Percentiles rank a stretch among this genome's conserved stretches.
Evolutionary conservation across 1,140 invertebrate species (phyloP).

Genomic region (Euura lappo): DNA sequence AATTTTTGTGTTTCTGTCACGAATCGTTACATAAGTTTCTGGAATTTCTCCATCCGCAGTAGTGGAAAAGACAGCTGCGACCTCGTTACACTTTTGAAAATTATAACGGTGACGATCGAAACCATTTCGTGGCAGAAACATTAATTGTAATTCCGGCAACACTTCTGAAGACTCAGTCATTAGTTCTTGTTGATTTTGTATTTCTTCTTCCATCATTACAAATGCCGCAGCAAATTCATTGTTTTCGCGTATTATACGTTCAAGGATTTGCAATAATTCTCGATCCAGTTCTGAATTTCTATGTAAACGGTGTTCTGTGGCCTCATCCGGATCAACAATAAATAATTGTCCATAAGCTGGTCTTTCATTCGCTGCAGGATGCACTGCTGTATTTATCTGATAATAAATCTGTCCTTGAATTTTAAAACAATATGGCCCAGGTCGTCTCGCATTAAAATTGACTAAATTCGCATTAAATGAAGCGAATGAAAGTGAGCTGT

Average conservation of each 20-base stretch:
- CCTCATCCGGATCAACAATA: slow-evolving; percentile 20
- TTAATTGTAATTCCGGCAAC: slow-evolving; percentile 13
- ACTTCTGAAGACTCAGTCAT: too few relatives aligned
- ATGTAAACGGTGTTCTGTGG: not conserved
- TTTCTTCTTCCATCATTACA: slow-evolving; percentile 19
- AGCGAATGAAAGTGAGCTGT: slow-evolving; percentile 23
- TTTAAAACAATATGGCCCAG: slow-evolving; percentile 17
- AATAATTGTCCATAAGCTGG: slow-evolving; percentile 19
- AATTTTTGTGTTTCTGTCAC: slow-evolving; percentile 20
- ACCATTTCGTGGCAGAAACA: slow-evolving; percentile 24
- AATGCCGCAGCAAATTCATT: slow-evolving; percentile 16
- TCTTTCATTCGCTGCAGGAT: slow-evolving; percentile 17
- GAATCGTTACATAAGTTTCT: slow-evolving; percentile 26
- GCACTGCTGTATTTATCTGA: slow-evolving; percentile 9
- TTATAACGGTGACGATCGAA: slow-evolving; percentile 26
- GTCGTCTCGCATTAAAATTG: slow-evolving; percentile 18
- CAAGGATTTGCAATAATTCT: slow-evolving; percentile 12
- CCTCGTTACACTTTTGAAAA: slow-evolving; percentile 30
- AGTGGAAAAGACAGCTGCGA: slow-evolving; percentile 31
- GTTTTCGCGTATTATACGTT: slow-evolving; percentile 13
- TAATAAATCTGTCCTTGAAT: slow-evolving; percentile 14
- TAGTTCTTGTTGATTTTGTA: not conserved
- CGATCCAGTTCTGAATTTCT: not conserved
- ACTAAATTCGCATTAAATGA: slow-evolving; percentile 29
- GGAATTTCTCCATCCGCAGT: slow-evolving; percentile 30